Evolutionary conservation across 2,888 invertebrate genomes (phyloP), one percentile per base, ranked within the genome.

Genomic region (Neria commutata): DNA sequence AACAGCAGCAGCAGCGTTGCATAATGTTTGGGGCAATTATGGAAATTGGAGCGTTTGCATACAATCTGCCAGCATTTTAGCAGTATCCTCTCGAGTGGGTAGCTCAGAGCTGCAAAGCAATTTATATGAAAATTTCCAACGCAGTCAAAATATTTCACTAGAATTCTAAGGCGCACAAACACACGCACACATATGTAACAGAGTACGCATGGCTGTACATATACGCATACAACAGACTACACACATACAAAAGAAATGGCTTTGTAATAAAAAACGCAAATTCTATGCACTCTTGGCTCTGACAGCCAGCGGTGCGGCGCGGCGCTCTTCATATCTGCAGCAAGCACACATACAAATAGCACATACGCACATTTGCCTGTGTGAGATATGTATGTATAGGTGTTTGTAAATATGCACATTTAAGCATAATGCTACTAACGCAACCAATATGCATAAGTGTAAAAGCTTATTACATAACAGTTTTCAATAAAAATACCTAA

Each of bases 11-110:
- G 29, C 5, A 8, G 46, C 56, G 50, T 54, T 55, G 59, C 55
- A 61, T 64, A 61, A 61, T 64, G 59, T 61, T 49, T n/a, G n/a
- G 54, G 56, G 56, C 61, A 65, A 65, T 65, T 65, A 63, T 59
- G 63, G 58, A 65, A 65, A 65, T 61, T 63, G 60, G 49, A 62
- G 51, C 59, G 51, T 62, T 62, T 62, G 58, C 56, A 62, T 62
- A 56, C 59, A 56, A 59, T 62, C 59, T 59, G 62, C 33, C 62
- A 51, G 25, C 59, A 59, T 59, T 59, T 59, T 37, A 54, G 37
- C 49, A 33, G 37, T 53, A n/a, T 14, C n/a, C 29, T 5, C n/a
- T n/a, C n/a, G 5, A 6, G 42, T n/a, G 6, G 5, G 6, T 6
- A 42, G 6, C 8, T n/a, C 16, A 17, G 6, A 17, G 42, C 26